Evolutionary conservation across 2,797 vertebrate species (phyloP).

Genomic region (Sebastolobus altivelis): DNA sequence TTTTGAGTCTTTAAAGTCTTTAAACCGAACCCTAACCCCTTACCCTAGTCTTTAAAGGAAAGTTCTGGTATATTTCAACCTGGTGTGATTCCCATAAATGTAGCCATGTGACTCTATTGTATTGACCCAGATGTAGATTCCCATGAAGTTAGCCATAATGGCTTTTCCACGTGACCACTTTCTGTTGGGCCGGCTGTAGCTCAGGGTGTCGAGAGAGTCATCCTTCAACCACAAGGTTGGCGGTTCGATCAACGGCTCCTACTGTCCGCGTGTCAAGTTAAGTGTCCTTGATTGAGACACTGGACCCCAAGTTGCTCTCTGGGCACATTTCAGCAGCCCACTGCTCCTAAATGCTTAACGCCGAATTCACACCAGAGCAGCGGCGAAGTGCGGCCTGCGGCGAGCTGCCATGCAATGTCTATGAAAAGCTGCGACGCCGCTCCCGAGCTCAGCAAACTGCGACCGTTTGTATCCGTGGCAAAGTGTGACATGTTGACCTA

Average conservation of each 20-base stretch:
- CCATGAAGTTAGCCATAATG: too few species aligned
- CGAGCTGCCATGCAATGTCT: not conserved
- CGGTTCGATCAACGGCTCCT: not conserved
- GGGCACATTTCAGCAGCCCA: not conserved
- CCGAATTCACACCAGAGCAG: not conserved
- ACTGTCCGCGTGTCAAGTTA: not conserved
- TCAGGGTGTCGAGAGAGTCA: not conserved
- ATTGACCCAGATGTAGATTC: not conserved
- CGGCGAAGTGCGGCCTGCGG: not conserved
- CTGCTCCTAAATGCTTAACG: not conserved
- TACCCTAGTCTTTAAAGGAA: not conserved
- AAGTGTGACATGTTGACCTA: not conserved
- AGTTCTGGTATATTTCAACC: not conserved
- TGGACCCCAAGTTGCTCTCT: not conserved
- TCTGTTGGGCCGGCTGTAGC: not conserved
- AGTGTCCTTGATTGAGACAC: too few species aligned
- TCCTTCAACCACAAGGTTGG: not conserved
- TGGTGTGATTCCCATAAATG: not conserved
- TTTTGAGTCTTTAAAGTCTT: not conserved
- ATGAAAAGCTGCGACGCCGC: not conserved
- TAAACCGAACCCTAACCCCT: too few species aligned
- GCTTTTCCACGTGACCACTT: not conserved
- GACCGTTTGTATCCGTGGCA: too few species aligned
- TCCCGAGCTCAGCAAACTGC: not conserved
- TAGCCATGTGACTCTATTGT: not conserved